These are phyloP conservation scores for Emydura subglobosa DNA, from an alignment of 2,113 vertebrate species.

Conservation along the genomic window DNA sequence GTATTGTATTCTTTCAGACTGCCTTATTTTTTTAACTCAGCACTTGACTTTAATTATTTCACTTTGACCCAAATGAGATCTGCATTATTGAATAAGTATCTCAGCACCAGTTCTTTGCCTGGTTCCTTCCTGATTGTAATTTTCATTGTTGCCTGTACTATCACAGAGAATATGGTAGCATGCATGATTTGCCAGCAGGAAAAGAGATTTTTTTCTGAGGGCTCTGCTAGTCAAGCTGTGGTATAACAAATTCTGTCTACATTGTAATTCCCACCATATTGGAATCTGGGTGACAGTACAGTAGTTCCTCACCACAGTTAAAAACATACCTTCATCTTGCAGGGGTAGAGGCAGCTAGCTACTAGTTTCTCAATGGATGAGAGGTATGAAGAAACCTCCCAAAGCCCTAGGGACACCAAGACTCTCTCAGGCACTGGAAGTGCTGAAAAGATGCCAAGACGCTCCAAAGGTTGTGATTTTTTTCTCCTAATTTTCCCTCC, in stretches of 20 bases:
- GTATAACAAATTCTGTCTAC: accelerated
- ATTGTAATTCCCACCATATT: accelerated
- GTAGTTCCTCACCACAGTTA: neutral
- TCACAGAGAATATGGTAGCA: neutral
- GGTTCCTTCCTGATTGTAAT: neutral
- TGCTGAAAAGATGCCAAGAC: neutral
- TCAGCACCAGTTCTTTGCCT: neutral
- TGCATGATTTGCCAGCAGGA: neutral
- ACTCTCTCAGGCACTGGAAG: neutral
- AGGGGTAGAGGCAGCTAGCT: neutral
- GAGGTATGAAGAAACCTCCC: neutral
- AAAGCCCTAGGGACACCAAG: neutral
- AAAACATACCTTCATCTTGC: neutral
- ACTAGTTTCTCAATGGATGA: neutral
- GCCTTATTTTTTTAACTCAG: neutral
- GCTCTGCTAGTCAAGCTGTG: neutral
- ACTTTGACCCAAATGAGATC: neutral
- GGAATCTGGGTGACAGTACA: neutral
- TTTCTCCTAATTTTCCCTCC: neutral
- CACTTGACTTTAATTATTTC: conserved; percentile 9
- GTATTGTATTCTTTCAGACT: neutral
- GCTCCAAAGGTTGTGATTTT: neutral
- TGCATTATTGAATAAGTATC: neutral
- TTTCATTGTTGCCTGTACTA: neutral
- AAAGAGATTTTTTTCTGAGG: neutral